Evolutionary conservation across 2,113 vertebrate genomes (phyloP), one percentile per base, ranked within the genome.

Genomic region (Callionymus lyra): DNA sequence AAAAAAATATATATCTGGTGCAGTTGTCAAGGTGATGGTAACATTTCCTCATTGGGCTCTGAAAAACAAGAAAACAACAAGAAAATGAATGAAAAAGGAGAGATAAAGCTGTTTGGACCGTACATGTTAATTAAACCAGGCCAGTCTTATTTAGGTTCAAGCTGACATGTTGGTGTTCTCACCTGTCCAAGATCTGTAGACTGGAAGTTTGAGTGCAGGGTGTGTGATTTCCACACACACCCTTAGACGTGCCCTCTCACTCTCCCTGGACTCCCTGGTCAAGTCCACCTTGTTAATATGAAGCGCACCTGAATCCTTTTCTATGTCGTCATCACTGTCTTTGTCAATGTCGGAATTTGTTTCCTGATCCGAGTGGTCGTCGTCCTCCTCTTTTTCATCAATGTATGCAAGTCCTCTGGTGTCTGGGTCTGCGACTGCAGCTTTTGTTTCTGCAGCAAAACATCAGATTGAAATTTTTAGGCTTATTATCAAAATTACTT

Each of bases 121-220:
- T 5, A 8, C 4, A 5, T 27, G 21, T 27, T 27, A 4, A 4
- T 27, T 8, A 27, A 27, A 4, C 21, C 21, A 27, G 21, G 4
- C 8, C 4, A 27, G 8, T 37, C 10, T 3, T 15, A 10, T 14
- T 13, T 8, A 38, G 6, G n/a, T 9, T 9, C 13, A 38, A 38
- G 16, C 8, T 10, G 16, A 38, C 13, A 38, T 9, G 1, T 35
- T 27, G 36, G 16, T 10, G 16, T 12, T 4, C 13, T 50, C 27
- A 85, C 83, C 85, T 65, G 70, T 85, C 85, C 85, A 87, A 9
- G 65, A 82, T 12, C 74, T 54, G 44, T 85, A 80, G 15, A 72
- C 75, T 37, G 83, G 82, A 54, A 84, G 53, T 31, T 47, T 41
- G 35, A 87, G 71, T 11, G 82, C 72, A 4, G 84, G 76, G 65